phyloP scores from a whole-genome alignment of 1,140 invertebrate genomes.

The Megalonaias nervosa region DNA sequence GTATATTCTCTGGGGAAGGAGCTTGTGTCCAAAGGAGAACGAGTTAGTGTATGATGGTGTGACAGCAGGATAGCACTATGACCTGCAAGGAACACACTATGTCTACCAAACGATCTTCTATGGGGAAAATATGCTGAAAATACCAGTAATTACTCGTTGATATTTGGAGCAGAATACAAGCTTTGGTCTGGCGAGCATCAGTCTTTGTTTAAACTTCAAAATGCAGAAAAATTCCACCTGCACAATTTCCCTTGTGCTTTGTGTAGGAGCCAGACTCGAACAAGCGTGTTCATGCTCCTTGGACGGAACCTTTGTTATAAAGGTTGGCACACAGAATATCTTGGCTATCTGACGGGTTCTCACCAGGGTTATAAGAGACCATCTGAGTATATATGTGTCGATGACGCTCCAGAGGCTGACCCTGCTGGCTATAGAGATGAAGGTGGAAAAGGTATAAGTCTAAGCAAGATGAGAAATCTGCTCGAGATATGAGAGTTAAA shows the following conservation, averaged over 20 bases:
- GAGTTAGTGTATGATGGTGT: not conserved
- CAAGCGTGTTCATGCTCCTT: conserved; percentile 29
- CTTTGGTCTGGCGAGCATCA: not conserved
- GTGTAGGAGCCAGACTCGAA: not conserved
- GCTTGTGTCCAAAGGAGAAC: no score
- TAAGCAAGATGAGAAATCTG: no score
- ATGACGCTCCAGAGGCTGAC: conserved; percentile 3
- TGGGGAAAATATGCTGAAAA: not conserved
- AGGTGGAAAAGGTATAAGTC: not conserved
- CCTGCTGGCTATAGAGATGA: conserved; percentile 3
- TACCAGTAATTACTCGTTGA: not conserved
- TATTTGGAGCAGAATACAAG: not conserved
- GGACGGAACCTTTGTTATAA: conserved; percentile 27
- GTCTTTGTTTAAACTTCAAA: not conserved
- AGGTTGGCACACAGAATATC: conserved; percentile 32
- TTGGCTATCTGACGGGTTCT: conserved; percentile 34
- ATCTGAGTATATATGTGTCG: conserved; percentile 33
- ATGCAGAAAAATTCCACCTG: not conserved
- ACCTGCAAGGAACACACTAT: not conserved
- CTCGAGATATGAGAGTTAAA: no score
- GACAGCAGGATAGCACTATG: not conserved
- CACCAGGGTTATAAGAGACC: not conserved
- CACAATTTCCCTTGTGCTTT: conserved; percentile 8
- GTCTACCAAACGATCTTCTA: not conserved
- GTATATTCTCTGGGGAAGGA: no score